Evolutionary conservation across 2,113 vertebrate species (phyloP).

Genomic region (Orthonyx spaldingii): DNA sequence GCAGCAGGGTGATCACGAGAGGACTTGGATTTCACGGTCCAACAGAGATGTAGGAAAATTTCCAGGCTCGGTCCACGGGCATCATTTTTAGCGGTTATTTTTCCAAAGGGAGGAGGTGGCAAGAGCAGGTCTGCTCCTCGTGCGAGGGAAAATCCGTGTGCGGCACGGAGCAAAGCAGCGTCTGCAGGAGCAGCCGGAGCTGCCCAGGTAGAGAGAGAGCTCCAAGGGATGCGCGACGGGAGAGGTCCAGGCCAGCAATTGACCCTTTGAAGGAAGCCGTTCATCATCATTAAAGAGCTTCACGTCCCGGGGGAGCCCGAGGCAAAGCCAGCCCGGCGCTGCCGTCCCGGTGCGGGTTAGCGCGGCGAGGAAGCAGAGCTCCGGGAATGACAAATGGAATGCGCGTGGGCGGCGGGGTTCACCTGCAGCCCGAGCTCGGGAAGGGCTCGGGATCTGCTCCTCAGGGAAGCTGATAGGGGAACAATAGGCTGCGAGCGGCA

Average conservation of each 20-base stretch:
- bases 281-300: constrained; percentile 24
- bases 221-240: background rate
- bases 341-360: background rate
- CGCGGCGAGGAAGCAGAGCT: background rate
- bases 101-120: background rate
- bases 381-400: background rate
- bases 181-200: too few relatives aligned
- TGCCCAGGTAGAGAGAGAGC: background rate
- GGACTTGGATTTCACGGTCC: background rate
- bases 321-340: background rate
- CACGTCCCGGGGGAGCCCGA: background rate
- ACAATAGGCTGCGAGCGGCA: background rate
- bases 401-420: background rate
- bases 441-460: background rate
- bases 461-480: background rate
- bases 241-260: background rate
- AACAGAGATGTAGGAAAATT: background rate
- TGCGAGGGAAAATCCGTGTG: background rate
- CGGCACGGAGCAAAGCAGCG: background rate
- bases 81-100: background rate
- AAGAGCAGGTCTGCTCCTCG: background rate
- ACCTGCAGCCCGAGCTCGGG: background rate
- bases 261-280: background rate
- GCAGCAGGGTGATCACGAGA: background rate
- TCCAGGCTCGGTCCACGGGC: background rate